Base-by-base conservation (phyloP, 2,113 vertebrate species). In the Carassius carassius region DNA sequence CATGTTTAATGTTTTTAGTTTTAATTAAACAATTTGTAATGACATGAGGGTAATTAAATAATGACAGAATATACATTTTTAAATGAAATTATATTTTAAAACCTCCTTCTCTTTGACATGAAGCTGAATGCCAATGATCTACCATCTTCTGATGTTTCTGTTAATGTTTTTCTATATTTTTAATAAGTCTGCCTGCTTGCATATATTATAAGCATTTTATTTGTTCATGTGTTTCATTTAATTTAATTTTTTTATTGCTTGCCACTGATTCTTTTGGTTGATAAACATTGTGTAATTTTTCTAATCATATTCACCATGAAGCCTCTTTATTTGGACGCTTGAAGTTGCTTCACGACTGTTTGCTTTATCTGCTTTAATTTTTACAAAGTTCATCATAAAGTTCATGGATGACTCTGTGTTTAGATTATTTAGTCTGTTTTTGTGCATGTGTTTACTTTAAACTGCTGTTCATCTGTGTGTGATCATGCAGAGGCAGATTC, bases 401-500 rank as follows among this genome's bases (percentile, higher is more conserved):
- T 11, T 12, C 2, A 47, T 47, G 44, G 44, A 12, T 3, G 44
- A 47, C 12, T 47, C 44, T 47, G 44, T 47, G 23, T 54, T 75
- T 77, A 35, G 25, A 21, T 35, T 41, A 60, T 78, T 41, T 35
- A 1, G 12, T 10, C 29, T 41, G 21, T 44, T 44, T 32, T 32
- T 76, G 16, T 76, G 73, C 73, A 51, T 54, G 47, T 17, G 12
- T 8, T 41, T 9, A 9, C 9, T 10, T 32, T 21, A 73, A 51
- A 25, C 44, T 76, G 73, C 16, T 17, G n/a, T n/a, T n/a, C n/a
- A n/a, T n/a, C n/a, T n/a, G 63, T 32, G 74, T 77, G 49, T 37
- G 54, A 78, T 58, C 54, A 37, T 60, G 13, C 73, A 29, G 73
- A 51, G 51, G 13, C 73, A 29, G 73, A 51, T 75, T 78, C 32